These are phyloP conservation scores for Goniozus legneri DNA, from an alignment of 1,140 invertebrate species.

Conservation along the genomic window DNA sequence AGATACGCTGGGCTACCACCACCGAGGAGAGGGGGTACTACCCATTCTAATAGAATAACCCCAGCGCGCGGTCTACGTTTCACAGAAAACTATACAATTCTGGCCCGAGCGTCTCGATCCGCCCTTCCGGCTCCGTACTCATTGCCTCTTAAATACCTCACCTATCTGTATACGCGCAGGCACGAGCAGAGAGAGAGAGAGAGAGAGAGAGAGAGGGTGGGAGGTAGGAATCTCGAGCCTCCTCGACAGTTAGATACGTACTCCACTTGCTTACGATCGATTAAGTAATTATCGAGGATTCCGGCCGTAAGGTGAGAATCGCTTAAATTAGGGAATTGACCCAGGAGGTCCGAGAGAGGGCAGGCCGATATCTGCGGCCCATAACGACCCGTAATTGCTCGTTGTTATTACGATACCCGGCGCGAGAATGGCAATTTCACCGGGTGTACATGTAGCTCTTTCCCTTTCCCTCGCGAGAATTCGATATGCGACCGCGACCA, in stretches of 20 bases:
- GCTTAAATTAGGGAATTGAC: conserved; percentile 26
- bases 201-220: background rate
- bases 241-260: background rate
- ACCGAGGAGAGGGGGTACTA: conserved; percentile 20
- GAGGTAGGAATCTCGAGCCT: background rate
- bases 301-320: conserved; percentile 10
- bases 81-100: conserved; percentile 27
- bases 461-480: too few species aligned
- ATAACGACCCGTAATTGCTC: too few species aligned
- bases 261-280: conserved; percentile 28
- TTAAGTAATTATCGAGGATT: conserved; percentile 37
- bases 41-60: conserved; percentile 45
- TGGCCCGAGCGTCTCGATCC: conserved; percentile 3
- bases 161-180: too few species aligned
- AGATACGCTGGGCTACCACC: conserved; percentile 36
- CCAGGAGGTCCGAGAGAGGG: too few species aligned
- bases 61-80: conserved; percentile 22
- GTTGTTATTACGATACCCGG: too few species aligned
- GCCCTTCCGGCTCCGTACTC: too few species aligned
- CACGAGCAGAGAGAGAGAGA: too few species aligned
- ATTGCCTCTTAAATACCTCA: too few species aligned
- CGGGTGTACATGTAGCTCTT: too few species aligned
- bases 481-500: conserved; percentile 8
- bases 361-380: too few species aligned
- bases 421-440: too few species aligned